Evolutionary conservation across 2,888 invertebrate species (phyloP), one percentile per base, ranked within the genome.

Genomic region (Neoaliturus tenellus): DNA sequence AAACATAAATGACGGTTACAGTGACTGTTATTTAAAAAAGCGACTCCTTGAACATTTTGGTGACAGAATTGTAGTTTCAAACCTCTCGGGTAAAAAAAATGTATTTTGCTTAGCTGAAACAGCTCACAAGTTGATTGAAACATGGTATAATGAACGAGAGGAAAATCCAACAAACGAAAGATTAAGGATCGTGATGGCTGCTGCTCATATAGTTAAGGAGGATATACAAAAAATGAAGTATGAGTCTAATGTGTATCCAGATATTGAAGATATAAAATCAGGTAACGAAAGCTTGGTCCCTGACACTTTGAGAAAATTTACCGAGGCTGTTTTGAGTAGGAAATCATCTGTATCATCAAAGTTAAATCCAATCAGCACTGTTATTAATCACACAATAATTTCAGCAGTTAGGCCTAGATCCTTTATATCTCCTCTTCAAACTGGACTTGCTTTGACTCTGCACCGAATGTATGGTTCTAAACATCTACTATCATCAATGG

Each of bases 131-230:
- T 33, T 84, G 31, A 58, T 75, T 0, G 71, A 82, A 35, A 73
- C 39, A 17, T 89, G 88, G 88, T 89, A 89, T 83, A 86, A 87
- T 85, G 88, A 88, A 75, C 88, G 86, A 86, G 86, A 86, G 86
- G 83, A 86, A 85, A 87, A 88, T 81, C 25, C 69, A 73, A 44
- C 33, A 20, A 62, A 75, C 28, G 88, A 89, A 86, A 86, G 88
- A 85, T 80, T 75, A 83, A 87, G 88, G 87, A 88, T 89, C 83
- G 87, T 89, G 85, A 80, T 88, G 86, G 87, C 87, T 85, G 89
- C 89, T 85, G 89, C 89, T 84, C 86, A 86, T 85, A 88, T 89
- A 84, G 84, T 89, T 85, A 84, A 85, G 82, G 87, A 89, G 86
- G 88, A 89, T 87, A 88, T 89, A 58, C 86, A 88, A 73, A 87